Conservation (phyloP, 2,888 invertebrate genomes). For the Teleogryllus oceanicus region DNA sequence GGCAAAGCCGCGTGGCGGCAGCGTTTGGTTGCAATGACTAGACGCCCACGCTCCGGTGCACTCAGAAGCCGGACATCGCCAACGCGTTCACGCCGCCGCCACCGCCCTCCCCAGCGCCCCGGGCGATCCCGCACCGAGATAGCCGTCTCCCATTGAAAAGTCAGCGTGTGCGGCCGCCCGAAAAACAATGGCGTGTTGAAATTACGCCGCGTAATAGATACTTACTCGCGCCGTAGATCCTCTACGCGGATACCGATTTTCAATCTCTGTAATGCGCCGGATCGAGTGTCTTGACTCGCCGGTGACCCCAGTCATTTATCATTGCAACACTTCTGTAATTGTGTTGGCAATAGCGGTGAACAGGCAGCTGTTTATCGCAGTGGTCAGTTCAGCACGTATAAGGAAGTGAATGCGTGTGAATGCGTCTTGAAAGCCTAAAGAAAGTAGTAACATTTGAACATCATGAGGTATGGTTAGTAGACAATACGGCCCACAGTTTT, state of each 20-base stretch:
- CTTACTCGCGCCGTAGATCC: conserved; percentile 9
- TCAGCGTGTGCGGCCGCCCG: neutral
- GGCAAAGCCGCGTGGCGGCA: too few species aligned
- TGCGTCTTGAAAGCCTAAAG: too few species aligned
- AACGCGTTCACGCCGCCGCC: too few species aligned
- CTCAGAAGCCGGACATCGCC: too few species aligned
- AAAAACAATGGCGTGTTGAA: conserved; percentile 7
- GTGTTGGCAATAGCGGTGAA: neutral
- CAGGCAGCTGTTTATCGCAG: too few species aligned
- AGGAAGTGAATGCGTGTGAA: too few species aligned
- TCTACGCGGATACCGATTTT: neutral
- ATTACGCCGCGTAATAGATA: conserved; percentile 1
- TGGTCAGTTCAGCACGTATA: too few species aligned
- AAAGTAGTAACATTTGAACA: too few species aligned
- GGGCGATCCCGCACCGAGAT: neutral
- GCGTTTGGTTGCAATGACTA: too few species aligned
- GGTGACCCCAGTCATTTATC: neutral
- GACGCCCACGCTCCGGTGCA: too few species aligned
- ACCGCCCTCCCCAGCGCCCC: neutral
- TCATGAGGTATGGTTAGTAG: too few species aligned
- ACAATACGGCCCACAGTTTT: too few species aligned
- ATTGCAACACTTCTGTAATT: conserved; percentile 9
- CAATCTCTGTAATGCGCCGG: conserved; percentile 6
- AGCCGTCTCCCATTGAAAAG: neutral
- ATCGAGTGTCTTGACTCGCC: neutral